Percentiles rank a stretch among this genome's conserved stretches.
These are phyloP conservation scores for Hirtodrosophila alboralis DNA, from an alignment of 2,888 invertebrate species.

Conservation along the genomic window DNA sequence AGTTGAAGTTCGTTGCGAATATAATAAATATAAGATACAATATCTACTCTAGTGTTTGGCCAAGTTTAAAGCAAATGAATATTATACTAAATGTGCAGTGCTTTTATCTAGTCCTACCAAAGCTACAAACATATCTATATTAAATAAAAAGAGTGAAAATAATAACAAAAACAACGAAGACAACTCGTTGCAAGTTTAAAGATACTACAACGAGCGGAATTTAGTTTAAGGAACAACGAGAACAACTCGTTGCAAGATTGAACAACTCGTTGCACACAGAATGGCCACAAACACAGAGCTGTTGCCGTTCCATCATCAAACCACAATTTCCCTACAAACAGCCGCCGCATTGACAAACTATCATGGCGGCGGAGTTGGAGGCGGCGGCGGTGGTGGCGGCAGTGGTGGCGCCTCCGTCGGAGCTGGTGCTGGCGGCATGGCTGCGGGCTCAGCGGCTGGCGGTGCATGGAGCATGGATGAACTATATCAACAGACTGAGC, in stretches of 20 bases:
- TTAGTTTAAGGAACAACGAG: conserved; percentile 7
- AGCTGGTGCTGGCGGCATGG: conserved; percentile 39
- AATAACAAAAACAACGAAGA: conserved; percentile 5
- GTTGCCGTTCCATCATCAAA: conserved; percentile 83
- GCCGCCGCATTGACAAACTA: conserved; percentile 82
- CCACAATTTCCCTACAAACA: conserved; percentile 82
- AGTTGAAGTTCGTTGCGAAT: conserved; percentile 17
- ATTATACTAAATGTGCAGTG: neutral
- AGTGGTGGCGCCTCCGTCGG: conserved; percentile 41
- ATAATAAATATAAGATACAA: conserved; percentile 15
- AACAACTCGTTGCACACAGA: conserved; percentile 24
- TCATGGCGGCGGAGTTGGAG: conserved; percentile 75
- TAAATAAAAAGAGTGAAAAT: conserved; percentile 1
- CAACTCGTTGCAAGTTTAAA: conserved; percentile 11
- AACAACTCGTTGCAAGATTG: conserved; percentile 11
- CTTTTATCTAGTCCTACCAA: too few relatives aligned
- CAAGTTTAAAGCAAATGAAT: conserved; percentile 20
- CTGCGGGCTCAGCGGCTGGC: conserved; percentile 66
- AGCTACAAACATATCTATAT: neutral
- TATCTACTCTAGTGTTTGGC: conserved; percentile 1
- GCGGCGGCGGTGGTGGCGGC: conserved; percentile 52
- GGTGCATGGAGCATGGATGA: conserved; percentile 78
- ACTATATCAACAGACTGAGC: conserved; percentile 84
- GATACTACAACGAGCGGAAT: too few relatives aligned
- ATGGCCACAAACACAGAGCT: conserved; percentile 83